These are phyloP conservation scores for Elanus axillaris DNA, from an alignment of 2,113 vertebrate species.

Conservation along the genomic window DNA sequence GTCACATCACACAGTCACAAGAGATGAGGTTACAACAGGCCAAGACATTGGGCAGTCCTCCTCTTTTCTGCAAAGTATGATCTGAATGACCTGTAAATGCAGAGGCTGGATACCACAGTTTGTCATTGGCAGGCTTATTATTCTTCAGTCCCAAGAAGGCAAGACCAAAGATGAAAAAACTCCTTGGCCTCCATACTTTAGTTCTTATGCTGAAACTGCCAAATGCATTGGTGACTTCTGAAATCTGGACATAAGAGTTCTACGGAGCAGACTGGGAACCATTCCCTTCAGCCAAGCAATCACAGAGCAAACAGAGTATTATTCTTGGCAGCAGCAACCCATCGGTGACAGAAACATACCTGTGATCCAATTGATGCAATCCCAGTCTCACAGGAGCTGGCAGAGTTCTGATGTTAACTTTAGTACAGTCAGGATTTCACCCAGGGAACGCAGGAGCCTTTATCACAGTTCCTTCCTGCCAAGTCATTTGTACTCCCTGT, in stretches of 20 bases:
- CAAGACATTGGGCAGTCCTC: neutral
- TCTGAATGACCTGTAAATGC: neutral
- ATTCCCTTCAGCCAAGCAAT: neutral
- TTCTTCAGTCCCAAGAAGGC: neutral
- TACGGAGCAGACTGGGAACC: neutral
- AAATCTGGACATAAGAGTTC: neutral
- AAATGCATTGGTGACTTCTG: neutral
- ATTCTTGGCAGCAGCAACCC: neutral
- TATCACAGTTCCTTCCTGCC: neutral
- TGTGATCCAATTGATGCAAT: rapidly evolving
- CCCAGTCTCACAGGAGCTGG: neutral
- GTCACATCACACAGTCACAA: neutral
- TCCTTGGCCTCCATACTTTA: neutral
- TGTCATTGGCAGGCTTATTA: neutral
- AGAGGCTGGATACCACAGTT: neutral
- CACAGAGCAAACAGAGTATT: neutral
- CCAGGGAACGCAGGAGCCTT: rapidly evolving
- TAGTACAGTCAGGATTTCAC: neutral
- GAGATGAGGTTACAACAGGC: neutral
- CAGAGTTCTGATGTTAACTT: neutral
- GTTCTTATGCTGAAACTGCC: neutral
- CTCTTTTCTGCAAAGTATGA: neutral
- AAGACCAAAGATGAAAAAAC: neutral
- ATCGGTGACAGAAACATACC: neutral
- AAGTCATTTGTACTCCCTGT: neutral